These are phyloP conservation scores for Malurus leucopterus DNA, from an alignment of 2,797 vertebrate genomes.

Conservation along the genomic window DNA sequence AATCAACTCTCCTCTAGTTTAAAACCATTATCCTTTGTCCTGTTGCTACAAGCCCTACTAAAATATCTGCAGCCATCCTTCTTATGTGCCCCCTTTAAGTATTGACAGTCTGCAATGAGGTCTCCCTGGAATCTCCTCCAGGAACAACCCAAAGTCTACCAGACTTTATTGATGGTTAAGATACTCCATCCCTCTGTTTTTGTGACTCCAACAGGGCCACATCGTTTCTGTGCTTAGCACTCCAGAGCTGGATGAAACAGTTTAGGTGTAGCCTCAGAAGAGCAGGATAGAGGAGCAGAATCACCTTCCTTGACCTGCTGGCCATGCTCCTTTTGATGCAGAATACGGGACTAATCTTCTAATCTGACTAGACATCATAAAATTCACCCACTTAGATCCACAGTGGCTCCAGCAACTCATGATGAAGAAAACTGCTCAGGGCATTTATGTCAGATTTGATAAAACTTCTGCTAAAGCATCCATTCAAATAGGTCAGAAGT, in stretches of 20 bases:
- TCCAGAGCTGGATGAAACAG: accelerated
- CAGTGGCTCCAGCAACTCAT: not conserved
- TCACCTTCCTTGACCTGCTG: not conserved
- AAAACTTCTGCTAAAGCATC: not conserved
- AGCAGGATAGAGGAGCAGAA: not conserved
- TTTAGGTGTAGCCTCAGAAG: not conserved
- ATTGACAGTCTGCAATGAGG: not conserved
- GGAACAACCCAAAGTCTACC: not conserved
- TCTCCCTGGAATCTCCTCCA: not conserved
- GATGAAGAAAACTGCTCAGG: not conserved
- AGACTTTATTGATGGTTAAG: not conserved
- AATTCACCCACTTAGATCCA: not conserved
- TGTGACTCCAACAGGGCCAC: not conserved
- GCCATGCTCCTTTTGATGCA: not conserved
- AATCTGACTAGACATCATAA: not conserved
- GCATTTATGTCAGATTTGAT: not conserved
- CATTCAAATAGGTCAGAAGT: not conserved
- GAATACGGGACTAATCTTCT: not conserved
- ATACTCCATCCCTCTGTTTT: not conserved
- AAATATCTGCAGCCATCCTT: not conserved
- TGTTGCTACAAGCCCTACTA: not conserved
- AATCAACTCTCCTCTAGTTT: not conserved
- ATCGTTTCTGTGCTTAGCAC: no score
- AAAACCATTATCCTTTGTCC: not conserved
- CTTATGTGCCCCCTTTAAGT: not conserved